Evolutionary conservation across 2,113 vertebrate species (phyloP), one percentile per base, ranked within the genome.

Genomic region (Colistium nudipinnis): DNA sequence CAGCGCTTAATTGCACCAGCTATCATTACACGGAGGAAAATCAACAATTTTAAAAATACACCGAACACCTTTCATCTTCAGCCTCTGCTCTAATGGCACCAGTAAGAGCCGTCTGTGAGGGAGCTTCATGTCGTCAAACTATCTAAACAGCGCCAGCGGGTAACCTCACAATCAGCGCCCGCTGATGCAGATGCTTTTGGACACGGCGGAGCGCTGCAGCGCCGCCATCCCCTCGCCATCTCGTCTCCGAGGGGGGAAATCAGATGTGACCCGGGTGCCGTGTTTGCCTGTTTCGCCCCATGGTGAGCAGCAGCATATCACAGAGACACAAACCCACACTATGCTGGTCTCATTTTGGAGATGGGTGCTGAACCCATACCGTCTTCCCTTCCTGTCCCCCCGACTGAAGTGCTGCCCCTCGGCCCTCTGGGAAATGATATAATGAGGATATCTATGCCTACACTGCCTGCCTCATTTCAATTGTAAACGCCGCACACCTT

Each of bases 11-110:
- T 93, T 93, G 91, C 90, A 83, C 62, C 66, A 88, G 90, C 90
- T 91, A 92, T 93, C 91, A 91, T 94, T 91, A 93, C 85, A 83
- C 45, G 83, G 86, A 45, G n/a, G n/a, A 92, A 93, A 93, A 91
- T 91, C 92, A 90, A 91, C 89, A 91, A 91, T 92, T 93, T 94
- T 91, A 90, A 92, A 94, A 93, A 92, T 91, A 90, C 90, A 92
- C 91, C 43, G 87, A 92, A 87, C 89, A 92, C 87, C 89, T 92
- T 94, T 92, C 90, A 93, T 92, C 88, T 90, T 89, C 88, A 74
- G 59, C 80, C 74, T 74, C 70, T n/a, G n/a, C 76, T 87, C 84
- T 92, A 92, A 93, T 91, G 77, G 89, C 83, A 85, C 85, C 88
- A 89, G 89, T 90, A 90, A 89, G 92, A 92, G 86, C 75, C 84